These are phyloP conservation scores for Spinibarbus caldwelli DNA, from an alignment of 2,797 vertebrate species.

Conservation along the genomic window DNA sequence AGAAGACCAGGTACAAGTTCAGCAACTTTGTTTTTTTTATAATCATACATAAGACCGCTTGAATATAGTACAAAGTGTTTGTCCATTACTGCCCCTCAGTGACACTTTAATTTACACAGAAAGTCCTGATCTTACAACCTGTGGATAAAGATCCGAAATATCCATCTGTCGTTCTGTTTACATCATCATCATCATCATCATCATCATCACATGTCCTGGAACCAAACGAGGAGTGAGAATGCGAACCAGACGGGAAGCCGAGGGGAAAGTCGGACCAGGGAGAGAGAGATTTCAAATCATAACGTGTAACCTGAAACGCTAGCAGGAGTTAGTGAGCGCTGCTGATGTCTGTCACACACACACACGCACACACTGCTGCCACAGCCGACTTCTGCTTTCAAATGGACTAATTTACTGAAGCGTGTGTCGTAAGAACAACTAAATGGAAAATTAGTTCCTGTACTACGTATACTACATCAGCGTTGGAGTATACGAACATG, in stretches of 20 bases:
- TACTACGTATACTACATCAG: conserved; percentile 59
- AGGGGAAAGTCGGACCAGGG: conserved; percentile 50
- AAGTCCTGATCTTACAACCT: conserved; percentile 94
- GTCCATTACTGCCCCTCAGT: conserved; percentile 82
- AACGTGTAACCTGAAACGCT: conserved; percentile 14
- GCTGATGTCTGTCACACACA: neutral
- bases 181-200: conserved; percentile 91
- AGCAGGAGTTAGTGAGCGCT: conserved; percentile 1
- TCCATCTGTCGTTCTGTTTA: conserved; percentile 90
- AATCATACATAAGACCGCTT: conserved; percentile 94
- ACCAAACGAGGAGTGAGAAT: conserved; percentile 79
- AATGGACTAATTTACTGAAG: conserved; percentile 65
- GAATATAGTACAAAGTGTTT: conserved; percentile 95
- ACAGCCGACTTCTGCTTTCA: conserved; percentile 54
- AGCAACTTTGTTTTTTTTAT: conserved; percentile 93
- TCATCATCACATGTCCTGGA: conserved; percentile 89
- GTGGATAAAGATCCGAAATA: conserved; percentile 87
- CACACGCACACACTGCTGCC: conserved; percentile 13
- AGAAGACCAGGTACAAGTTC: conserved; percentile 89
- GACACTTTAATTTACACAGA: conserved; percentile 94
- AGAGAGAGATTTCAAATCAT: conserved; percentile 39
- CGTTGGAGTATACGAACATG: conserved; percentile 61
- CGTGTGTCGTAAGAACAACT: conserved; percentile 61
- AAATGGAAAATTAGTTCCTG: conserved; percentile 57
- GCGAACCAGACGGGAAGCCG: conserved; percentile 83